Evolutionary conservation across 2,888 invertebrate species (phyloP), one percentile per base, ranked within the genome.

Genomic region (Amaurobius ferox): DNA sequence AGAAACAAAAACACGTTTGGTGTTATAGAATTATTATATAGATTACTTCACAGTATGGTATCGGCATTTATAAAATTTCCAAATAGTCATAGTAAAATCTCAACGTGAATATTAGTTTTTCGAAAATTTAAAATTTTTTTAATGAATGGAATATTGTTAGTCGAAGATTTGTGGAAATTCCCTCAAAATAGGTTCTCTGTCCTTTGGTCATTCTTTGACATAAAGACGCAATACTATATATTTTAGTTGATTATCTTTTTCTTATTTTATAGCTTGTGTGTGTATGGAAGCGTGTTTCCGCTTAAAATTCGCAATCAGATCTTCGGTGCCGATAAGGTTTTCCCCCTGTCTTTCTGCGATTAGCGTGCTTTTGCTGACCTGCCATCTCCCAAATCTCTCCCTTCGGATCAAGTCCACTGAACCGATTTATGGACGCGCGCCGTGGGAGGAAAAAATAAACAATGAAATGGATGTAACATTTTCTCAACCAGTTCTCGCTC

Each of bases 211-310:
- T 44, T 70, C 40, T 28, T 11, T 29, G 26, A 16, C 40, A 30
- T 35, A 62, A 72, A 23, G 35, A 73, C 61, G 26, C 23, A 32
- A 6, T 13, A 29, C 29, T 55, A 30, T 44, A n/a, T n/a, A 55
- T 55, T 55, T 55, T 55, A 55, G 55, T 55, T 55, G 23, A 44
- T 55, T 23, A 55, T 55, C 32, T 66, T 32, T 40, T 16, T 74
- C 40, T 74, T 64, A 64, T 62, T 64, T 64, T 19, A 55, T 30
- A 39, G 9, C 26, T 11, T 28, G 35, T 40, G 76, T 62, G 74
- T 64, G 66, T 30, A 76, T 40, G 61, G 39, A 70, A 68, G 78
- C 78, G 78, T 78, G 48, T 70, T 78, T 78, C 78, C 78, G 78
- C 78, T 61, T 61, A 68, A 55, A 78, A 70, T 70, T 70, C 76